Evolutionary conservation across 2,113 vertebrate species (phyloP), one percentile per base, ranked within the genome.

Genomic region (Crotalus horridus): DNA sequence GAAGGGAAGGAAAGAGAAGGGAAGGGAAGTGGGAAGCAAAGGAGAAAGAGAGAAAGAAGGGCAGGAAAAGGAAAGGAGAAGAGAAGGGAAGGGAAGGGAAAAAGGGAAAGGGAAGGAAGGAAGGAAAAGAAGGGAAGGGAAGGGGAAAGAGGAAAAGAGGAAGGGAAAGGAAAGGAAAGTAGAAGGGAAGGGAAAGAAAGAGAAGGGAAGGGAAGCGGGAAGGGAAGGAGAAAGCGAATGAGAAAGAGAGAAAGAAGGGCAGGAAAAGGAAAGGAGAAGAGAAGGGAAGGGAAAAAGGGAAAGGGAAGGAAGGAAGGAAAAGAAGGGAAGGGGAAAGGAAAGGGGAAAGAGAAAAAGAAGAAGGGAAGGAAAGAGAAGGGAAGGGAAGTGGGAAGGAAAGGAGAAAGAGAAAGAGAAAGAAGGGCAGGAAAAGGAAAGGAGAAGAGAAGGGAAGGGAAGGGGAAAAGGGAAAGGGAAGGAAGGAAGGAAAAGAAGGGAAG

Each of bases 11-110:
- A 2, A 13, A 13, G 4, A 3, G 1, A 15, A 20, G 15, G 55
- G 4, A 6, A n/a, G n/a, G n/a, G n/a, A n/a, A 1, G 4, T 1
- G 3, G 1, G 1, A 2, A 10, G 2, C 2, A 33, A 1, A 4
- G 1, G 2, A 21, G 6, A n/a, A n/a, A n/a, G n/a, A n/a, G n/a
- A n/a, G n/a, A n/a, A n/a, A n/a, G n/a, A n/a, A n/a, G 4, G 0
- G 21, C 1, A 21, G 0, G 1, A 2, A 9, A 23, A 21, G 1
- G 7, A 6, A 4, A 3, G 5, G 4, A 4, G 54, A 13, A 13
- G 4, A 3, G 1, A 15, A 20, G 15, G 55, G 4, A 6, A n/a
- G n/a, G n/a, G n/a, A n/a, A 1, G 4, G 17, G 21, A 7, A 7
- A 20, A 20, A 0, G 6, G 4, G 17, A 5, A 15, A 21, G 5